Percentiles rank a stretch among this genome's conserved stretches.
Conservation (phyloP, 2,113 vertebrate species). For the Corythaixoides concolor region DNA sequence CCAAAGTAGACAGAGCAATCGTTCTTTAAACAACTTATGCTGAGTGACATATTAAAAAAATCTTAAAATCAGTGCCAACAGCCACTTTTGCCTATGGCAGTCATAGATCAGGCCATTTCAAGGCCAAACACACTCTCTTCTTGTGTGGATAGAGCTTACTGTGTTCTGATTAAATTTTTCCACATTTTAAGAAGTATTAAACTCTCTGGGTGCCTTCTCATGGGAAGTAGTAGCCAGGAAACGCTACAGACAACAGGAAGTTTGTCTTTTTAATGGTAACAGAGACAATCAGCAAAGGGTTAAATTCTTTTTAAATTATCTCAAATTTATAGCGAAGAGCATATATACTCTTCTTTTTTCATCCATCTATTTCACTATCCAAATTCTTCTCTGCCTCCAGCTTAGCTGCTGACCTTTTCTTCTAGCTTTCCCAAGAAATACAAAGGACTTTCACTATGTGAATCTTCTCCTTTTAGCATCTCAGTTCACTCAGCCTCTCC, state of each 20-base stretch:
- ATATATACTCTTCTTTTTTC: not conserved
- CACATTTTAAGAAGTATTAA: not conserved
- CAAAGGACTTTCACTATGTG: not conserved
- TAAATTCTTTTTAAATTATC: not conserved
- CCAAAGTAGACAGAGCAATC: not conserved
- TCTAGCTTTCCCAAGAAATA: not conserved
- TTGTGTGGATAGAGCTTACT: not conserved
- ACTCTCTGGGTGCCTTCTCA: not conserved
- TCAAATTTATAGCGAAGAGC: not conserved
- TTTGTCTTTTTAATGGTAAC: not conserved
- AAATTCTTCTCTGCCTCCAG: not conserved
- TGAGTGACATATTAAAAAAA: slow-evolving; percentile 4
- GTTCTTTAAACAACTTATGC: slow-evolving; percentile 28
- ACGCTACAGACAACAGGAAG: not conserved
- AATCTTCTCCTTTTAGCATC: not conserved
- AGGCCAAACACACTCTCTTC: not conserved
- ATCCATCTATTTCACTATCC: not conserved
- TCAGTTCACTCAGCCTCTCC: not conserved
- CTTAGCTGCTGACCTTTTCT: not conserved
- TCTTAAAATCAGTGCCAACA: not conserved
- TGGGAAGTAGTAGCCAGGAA: not conserved
- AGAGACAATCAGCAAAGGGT: not conserved
- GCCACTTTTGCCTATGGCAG: not conserved
- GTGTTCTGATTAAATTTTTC: slow-evolving; percentile 8
- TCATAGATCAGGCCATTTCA: not conserved